These are phyloP conservation scores for Ciconia nigra DNA, from an alignment of 2,797 vertebrate genomes.

Conservation along the genomic window DNA sequence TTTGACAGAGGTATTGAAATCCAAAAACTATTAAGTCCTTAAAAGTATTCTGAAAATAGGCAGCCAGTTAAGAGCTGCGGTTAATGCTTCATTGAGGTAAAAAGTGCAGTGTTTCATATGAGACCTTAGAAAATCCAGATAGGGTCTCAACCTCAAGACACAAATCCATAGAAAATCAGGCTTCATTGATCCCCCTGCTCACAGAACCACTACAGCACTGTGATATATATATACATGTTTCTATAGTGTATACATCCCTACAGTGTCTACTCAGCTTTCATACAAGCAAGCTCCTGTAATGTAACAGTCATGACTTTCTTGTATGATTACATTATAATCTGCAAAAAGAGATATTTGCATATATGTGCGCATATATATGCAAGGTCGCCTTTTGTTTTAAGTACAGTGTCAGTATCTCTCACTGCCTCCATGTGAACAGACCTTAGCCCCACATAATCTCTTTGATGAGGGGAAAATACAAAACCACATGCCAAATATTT, in stretches of 20 bases:
- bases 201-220: background rate
- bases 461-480: background rate
- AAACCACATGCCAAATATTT: conserved; percentile 2
- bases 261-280: background rate
- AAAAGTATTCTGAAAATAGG: background rate
- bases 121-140: background rate
- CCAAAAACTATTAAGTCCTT: background rate
- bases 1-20: background rate
- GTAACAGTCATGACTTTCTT: background rate
- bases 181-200: conserved; percentile 4
- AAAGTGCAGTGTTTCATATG: background rate
- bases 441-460: background rate
- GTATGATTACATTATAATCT: background rate
- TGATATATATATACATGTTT: background rate
- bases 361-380: background rate
- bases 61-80: background rate
- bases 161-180: conserved; percentile 13
- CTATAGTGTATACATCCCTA: background rate
- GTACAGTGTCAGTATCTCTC: background rate
- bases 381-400: background rate
- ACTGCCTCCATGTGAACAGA: background rate
- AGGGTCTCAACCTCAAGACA: conserved; percentile 13
- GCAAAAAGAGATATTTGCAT: background rate
- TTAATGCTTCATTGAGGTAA: conserved; percentile 12
- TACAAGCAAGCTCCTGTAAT: background rate